A percentile compares a stretch with the other conserved stretches of the same genome.
Evolutionary conservation across 2,888 invertebrate genomes (phyloP).

Genomic region (Drosophila suboccidentalis): DNA sequence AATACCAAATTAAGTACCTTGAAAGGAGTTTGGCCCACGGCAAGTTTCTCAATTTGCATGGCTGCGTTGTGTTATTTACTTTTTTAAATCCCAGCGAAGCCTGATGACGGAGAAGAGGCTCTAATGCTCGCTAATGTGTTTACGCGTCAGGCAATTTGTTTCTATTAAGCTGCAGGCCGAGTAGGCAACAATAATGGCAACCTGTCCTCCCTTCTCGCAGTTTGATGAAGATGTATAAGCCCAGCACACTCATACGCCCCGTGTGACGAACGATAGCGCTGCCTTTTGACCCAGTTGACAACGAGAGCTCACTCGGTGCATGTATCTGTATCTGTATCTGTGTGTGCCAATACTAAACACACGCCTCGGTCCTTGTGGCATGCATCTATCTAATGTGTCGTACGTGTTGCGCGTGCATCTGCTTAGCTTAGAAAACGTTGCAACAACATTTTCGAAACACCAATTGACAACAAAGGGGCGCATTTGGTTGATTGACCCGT

Average conservation of each 20-base stretch:
- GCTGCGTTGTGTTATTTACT: slow-evolving; percentile 15
- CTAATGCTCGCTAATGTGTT: slow-evolving; percentile 65
- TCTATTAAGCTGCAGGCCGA: slow-evolving; percentile 56
- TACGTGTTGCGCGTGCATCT: slow-evolving; percentile 63
- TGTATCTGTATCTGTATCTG: slow-evolving; percentile 5
- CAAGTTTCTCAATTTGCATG: slow-evolving; percentile 32
- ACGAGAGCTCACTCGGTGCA: slow-evolving; percentile 3
- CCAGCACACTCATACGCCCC: slow-evolving; percentile 46
- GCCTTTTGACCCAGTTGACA: slow-evolving; percentile 31
- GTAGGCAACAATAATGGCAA: slow-evolving; percentile 20
- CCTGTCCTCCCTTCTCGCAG: slow-evolving; percentile 16
- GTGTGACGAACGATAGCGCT: slow-evolving; percentile 22
- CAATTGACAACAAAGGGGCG: slow-evolving; percentile 1
- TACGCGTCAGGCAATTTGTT: slow-evolving; percentile 68
- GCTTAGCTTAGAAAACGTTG: slow-evolving; percentile 53
- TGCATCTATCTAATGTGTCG: slow-evolving; percentile 40
- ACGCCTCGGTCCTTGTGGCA: slow-evolving; percentile 14
- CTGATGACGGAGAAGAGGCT: slow-evolving; percentile 23
- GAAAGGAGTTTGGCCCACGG: slow-evolving; percentile 38
- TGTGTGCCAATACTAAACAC: slow-evolving; percentile 16
- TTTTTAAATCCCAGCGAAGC: slow-evolving; percentile 29
- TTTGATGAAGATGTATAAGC: slow-evolving; percentile 41
- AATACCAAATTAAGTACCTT: slow-evolving; percentile 29
- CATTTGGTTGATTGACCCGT: slow-evolving; percentile 1
- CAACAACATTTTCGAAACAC: slow-evolving; percentile 5